Conservation (phyloP, 2,797 vertebrate species). For the Tapirus indicus region DNA sequence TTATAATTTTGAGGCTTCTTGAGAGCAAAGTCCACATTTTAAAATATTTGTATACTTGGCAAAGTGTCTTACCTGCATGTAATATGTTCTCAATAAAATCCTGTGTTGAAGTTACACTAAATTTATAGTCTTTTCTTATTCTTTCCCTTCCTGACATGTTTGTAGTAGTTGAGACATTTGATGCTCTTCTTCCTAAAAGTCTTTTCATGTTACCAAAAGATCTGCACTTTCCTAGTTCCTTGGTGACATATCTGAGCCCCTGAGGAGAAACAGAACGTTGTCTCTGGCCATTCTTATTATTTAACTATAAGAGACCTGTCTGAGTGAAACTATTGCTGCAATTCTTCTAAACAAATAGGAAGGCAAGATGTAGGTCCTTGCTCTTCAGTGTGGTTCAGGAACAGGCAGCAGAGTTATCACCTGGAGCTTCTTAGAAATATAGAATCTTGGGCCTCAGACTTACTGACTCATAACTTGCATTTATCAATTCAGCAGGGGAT, state of each 20-base stretch:
- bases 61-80: background rate
- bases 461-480: background rate
- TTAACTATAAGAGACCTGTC: background rate
- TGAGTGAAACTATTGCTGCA: background rate
- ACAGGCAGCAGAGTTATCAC: too few relatives aligned
- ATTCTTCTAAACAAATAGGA: background rate
- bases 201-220: background rate
- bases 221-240: too few relatives aligned
- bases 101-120: background rate
- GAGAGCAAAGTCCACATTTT: background rate
- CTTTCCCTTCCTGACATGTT: background rate
- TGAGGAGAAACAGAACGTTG: background rate
- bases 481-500: background rate
- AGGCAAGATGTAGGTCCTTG: background rate
- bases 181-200: background rate
- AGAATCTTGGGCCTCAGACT: too few relatives aligned
- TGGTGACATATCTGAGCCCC: background rate
- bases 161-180: background rate
- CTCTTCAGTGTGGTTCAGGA: background rate
- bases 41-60: background rate
- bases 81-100: background rate
- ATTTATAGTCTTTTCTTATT: background rate
- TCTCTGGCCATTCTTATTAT: background rate
- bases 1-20: background rate
- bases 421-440: too few relatives aligned